phyloP scores from a whole-genome alignment of 1,140 invertebrate species.

The Oscheius sp. region DNA sequence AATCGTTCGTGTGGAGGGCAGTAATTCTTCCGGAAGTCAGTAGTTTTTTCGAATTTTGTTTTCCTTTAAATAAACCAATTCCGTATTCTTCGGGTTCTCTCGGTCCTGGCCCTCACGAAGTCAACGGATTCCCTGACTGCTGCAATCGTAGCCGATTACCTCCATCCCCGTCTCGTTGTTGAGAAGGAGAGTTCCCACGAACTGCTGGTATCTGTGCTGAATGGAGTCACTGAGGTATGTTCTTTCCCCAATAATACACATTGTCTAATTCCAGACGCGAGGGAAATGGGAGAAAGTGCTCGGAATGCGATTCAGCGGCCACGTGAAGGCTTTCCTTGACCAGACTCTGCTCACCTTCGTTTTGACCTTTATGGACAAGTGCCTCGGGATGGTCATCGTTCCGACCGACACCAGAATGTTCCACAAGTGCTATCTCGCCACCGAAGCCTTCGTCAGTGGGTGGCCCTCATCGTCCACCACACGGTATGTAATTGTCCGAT shows the following conservation, averaged over 20 bases:
- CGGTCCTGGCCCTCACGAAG: constrained; percentile 10
- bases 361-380: constrained; percentile 36
- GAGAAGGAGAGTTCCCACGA: background rate
- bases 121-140: constrained; percentile 10
- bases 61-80: background rate
- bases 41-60: no score
- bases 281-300: constrained; percentile 8
- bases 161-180: background rate
- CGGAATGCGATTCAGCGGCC: background rate
- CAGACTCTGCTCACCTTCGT: constrained; percentile 34
- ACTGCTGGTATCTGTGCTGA: background rate
- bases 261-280: constrained; percentile 12
- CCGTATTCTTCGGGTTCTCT: constrained; percentile 10
- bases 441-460: constrained; percentile 4
- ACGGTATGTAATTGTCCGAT: background rate
- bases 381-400: constrained; percentile 20
- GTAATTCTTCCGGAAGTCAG: no score
- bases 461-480: constrained; percentile 21
- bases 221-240: constrained; percentile 1
- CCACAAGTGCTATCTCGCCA: constrained; percentile 11
- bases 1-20: no score
- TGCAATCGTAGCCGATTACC: constrained; percentile 1
- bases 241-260: background rate
- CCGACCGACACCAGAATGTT: constrained; percentile 26
- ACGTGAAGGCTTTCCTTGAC: constrained; percentile 22